Evolutionary conservation across 2,797 vertebrate species (phyloP).

Genomic region (Hafferia zeledoni): DNA sequence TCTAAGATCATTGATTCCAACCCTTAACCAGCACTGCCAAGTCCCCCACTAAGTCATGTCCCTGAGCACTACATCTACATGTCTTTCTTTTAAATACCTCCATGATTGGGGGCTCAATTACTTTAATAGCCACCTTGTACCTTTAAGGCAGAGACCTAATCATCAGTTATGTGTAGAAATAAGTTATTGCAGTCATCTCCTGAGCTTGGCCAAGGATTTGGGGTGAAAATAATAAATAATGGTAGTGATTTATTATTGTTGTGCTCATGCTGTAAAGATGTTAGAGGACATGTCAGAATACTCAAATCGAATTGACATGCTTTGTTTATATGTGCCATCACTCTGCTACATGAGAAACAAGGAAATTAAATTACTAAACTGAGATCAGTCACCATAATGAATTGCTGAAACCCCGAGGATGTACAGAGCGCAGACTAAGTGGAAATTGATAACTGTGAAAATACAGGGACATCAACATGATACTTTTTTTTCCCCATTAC

Average conservation of each 20-base stretch:
- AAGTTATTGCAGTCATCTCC: background rate
- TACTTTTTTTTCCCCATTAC: fast-evolving
- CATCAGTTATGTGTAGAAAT: background rate
- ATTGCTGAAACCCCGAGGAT: background rate
- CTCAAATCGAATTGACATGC: background rate
- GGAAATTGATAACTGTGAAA: background rate
- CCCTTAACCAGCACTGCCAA: background rate
- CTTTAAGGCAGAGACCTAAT: background rate
- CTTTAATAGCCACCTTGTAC: background rate
- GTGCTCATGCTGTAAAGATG: background rate
- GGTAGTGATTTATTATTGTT: background rate
- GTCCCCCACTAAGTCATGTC: background rate
- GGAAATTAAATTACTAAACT: background rate
- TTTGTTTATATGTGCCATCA: background rate
- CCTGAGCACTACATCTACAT: background rate
- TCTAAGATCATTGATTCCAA: background rate
- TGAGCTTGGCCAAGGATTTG: background rate
- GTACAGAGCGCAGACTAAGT: background rate
- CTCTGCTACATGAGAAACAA: background rate
- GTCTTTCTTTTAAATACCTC: background rate
- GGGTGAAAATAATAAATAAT: background rate
- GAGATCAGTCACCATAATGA: background rate
- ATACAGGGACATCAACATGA: background rate
- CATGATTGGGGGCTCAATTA: background rate
- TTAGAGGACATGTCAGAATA: background rate